Evolutionary conservation across 2,888 invertebrate species (phyloP), one percentile per base, ranked within the genome.

Genomic region (Aleiodes testaceus): DNA sequence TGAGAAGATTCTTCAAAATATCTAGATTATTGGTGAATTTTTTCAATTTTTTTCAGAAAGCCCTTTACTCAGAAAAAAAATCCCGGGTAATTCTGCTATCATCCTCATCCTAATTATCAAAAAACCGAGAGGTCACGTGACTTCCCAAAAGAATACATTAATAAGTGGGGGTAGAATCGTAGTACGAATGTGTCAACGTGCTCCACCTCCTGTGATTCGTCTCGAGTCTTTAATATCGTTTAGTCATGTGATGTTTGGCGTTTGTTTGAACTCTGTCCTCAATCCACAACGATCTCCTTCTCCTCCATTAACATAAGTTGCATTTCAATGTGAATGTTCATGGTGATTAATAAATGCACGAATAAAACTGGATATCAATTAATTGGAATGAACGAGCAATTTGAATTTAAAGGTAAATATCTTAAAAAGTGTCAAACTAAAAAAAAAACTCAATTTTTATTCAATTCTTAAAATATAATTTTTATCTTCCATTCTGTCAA

Each of bases 201-300:
- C 42, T 59, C 36, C 36, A 14, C 36, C 16, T 42, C 18, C 14
- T 59, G 42, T 59, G 59, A 59, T 59, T 59, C 42, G 36, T 42
- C 42, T 42, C 59, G 59, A 30, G 59, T 59, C 59, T 64, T 59
- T 65, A 42, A 18, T 52, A 61, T 61, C 49, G 74, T 72, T 64
- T 52, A 72, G 71, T 70, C 77, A 75, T 73, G 73, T 77, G 75
- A 73, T 44, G 49, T 42, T 42, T 49, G 69, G 72, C 14, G 5
- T n/a, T 14, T 11, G 14, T 14, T 47, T 14, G 5, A 12, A 47
- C 5, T 47, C 5, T 47, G 14, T 47, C 5, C 36, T 36, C 11
- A 36, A 36, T 36, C 9, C 5, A 26, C 26, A 22, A 36, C 36
- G 6, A 36, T 36, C 6, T 36, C 7, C 6, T 36, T 36, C 6